Evolutionary conservation across 2,888 invertebrate genomes (phyloP), one percentile per base, ranked within the genome.

Genomic region (Latrodectus elegans): DNA sequence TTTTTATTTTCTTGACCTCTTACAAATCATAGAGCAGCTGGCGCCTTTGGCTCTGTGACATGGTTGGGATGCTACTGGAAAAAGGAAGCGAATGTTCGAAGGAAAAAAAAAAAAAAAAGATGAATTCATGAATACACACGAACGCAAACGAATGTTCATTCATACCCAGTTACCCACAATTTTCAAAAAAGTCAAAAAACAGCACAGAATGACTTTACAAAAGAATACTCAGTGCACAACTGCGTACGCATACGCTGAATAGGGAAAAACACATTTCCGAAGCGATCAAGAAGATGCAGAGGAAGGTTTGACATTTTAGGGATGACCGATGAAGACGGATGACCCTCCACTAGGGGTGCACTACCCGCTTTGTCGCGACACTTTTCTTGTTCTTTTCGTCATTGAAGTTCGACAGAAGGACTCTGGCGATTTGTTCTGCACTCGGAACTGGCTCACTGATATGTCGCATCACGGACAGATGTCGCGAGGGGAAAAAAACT

Each of bases 281-380:
- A 71, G 26, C 75, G 60, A 55, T 60, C 60, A 17, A 68, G 81
- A 82, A 74, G 86, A 86, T 86, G 81, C 86, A 72, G 85, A 85
- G 17, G 86, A 80, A 81, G 86, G 60, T 71, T 86, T 86, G 86
- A 86, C 86, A 52, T 86, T 86, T 86, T 81, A 76, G 86, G 86
- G 77, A 86, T 86, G 86, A 86, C 86, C 86, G 86, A 86, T 86
- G 86, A 86, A 80, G 86, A 86, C 86, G 81, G 86, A 86, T 86
- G 86, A 86, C 74, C 86, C 81, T 64, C 60, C 81, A 68, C 60
- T 72, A 74, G 68, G 84, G 79, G 79, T 52, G 68, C 51, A 74
- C 83, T 26, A 67, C 65, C 67, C 80, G 51, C 55, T 81, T 81
- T 73, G 73, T 64, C 53, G 26, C 12, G 77, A 77, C 77, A 77